phyloP scores from a whole-genome alignment of 2,888 invertebrate genomes.

The Aromia moschata region DNA sequence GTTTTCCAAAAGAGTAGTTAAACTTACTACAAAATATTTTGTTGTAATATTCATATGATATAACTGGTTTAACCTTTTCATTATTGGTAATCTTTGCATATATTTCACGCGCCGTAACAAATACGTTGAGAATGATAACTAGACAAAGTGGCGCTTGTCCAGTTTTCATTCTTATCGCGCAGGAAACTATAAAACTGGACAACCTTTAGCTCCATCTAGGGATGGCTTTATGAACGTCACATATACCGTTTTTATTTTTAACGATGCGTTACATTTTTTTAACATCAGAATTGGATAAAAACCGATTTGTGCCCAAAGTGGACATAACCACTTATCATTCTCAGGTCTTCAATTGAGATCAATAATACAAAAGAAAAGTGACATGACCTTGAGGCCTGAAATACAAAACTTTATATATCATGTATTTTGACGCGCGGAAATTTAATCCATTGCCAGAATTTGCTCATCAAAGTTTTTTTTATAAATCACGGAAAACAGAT shows the following conservation, averaged over 20 bases:
- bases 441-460: too few relatives aligned
- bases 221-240: not conserved
- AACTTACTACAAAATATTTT: not conserved
- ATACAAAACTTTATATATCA: too few relatives aligned
- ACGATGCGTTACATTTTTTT: not conserved
- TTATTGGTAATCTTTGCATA: not conserved
- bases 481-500: too few relatives aligned
- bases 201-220: not conserved
- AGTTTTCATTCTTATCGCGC: not conserved
- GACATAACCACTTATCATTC: not conserved
- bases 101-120: not conserved
- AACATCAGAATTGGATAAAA: not conserved
- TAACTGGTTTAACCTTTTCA: not conserved
- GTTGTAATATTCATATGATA: not conserved
- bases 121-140: not conserved
- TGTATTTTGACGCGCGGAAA: too few relatives aligned
- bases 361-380: too few relatives aligned
- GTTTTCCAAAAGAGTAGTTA: constrained; percentile 14
- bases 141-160: not conserved
- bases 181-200: not conserved
- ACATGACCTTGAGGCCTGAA: too few relatives aligned
- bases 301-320: not conserved
- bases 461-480: too few relatives aligned
- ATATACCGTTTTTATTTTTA: not conserved
- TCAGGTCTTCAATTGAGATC: not conserved